A percentile compares a stretch with the other conserved stretches of the same genome.
Conservation (phyloP, 2,888 invertebrate species). For the Beris morrisii region DNA sequence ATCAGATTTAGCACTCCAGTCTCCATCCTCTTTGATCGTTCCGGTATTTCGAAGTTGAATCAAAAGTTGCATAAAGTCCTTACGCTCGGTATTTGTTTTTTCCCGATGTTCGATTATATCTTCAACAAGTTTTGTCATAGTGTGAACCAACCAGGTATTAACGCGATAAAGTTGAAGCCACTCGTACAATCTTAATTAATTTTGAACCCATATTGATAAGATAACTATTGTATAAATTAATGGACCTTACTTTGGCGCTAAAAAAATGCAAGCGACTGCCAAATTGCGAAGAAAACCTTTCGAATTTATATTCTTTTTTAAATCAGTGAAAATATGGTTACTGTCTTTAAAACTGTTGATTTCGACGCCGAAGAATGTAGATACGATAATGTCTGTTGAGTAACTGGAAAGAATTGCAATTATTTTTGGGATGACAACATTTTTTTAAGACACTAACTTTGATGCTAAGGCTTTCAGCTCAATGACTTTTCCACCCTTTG, state of each 20-base stretch:
- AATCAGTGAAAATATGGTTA: constrained; percentile 43
- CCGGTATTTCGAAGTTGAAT: constrained; percentile 46
- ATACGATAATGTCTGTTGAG: constrained; percentile 49
- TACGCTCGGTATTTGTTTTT: constrained; percentile 45
- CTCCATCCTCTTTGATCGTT: constrained; percentile 36
- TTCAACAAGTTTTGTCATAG: constrained; percentile 44
- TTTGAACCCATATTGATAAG: too few species aligned
- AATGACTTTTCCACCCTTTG: constrained; percentile 55
- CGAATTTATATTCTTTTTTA: constrained; percentile 7
- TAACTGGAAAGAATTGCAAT: constrained; percentile 40
- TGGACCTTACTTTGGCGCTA: constrained; percentile 37
- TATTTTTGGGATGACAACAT: background rate
- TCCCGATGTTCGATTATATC: constrained; percentile 49
- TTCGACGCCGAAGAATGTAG: constrained; percentile 50
- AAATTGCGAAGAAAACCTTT: constrained; percentile 24
- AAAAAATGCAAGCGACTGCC: constrained; percentile 31
- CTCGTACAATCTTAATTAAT: constrained; percentile 29
- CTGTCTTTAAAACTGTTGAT: constrained; percentile 43
- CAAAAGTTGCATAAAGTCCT: constrained; percentile 51
- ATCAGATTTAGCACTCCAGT: constrained; percentile 24
- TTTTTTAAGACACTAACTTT: background rate
- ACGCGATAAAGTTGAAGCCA: constrained; percentile 9
- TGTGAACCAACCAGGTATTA: background rate
- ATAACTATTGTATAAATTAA: background rate
- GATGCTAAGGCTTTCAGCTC: constrained; percentile 50